Evolutionary conservation across 2,113 vertebrate genomes (phyloP).

Genomic region (Etheostoma spectabile): DNA sequence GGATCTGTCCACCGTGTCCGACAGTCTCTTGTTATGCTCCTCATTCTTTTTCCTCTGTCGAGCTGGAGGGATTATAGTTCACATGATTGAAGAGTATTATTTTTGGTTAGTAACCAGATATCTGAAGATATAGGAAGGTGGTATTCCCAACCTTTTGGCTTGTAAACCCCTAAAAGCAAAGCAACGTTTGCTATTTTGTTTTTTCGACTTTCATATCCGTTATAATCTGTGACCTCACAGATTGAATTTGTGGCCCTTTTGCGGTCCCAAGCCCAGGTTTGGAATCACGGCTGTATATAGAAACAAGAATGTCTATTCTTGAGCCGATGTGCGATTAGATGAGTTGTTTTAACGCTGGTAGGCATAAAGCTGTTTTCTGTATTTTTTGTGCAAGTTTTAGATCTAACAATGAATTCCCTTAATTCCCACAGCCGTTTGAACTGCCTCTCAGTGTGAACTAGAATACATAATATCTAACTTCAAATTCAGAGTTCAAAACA

Average conservation of each 20-base stretch:
- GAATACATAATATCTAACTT: not conserved
- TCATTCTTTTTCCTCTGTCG: conserved; percentile 99
- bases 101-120: no score
- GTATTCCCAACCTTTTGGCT: not conserved
- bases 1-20: conserved; percentile 95
- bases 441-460: not conserved
- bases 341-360: not conserved
- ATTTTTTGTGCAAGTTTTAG: not conserved
- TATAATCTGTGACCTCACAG: not conserved
- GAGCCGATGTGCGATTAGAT: not conserved
- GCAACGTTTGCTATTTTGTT: not conserved
- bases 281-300: not conserved
- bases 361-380: not conserved
- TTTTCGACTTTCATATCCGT: not conserved
- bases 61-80: conserved; percentile 79
- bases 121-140: no score
- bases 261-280: no score
- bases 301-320: not conserved
- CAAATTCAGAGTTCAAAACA: not conserved
- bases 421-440: not conserved
- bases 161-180: not conserved
- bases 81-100: not conserved
- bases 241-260: not conserved
- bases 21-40: conserved; percentile 98
- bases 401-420: not conserved